These are phyloP conservation scores for Limnothrissa miodon DNA, from an alignment of 2,113 vertebrate genomes.

Conservation along the genomic window DNA sequence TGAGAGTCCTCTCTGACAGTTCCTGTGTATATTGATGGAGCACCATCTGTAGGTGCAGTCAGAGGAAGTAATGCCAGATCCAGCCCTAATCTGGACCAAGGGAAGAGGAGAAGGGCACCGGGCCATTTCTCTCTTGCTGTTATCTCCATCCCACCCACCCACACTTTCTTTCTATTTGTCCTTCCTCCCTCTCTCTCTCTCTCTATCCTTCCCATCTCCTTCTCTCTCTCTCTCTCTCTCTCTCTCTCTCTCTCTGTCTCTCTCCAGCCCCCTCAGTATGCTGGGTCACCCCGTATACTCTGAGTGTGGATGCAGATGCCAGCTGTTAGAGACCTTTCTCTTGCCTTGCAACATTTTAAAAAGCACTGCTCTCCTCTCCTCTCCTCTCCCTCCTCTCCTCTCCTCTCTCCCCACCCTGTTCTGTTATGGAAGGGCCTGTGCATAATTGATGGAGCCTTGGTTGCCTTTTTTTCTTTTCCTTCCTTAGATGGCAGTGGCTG, in stretches of 20 bases:
- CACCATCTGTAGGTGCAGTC: not conserved
- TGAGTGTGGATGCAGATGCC: too few relatives aligned
- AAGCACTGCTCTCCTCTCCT: conserved; percentile 8
- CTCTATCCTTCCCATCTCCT: too few relatives aligned
- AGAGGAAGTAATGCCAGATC: not conserved
- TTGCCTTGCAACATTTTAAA: conserved; percentile 24
- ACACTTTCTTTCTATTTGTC: too few relatives aligned
- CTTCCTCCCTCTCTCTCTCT: too few relatives aligned
- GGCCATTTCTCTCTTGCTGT: too few relatives aligned
- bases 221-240: not conserved
- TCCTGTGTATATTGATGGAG: not conserved
- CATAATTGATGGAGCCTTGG: conserved; percentile 43
- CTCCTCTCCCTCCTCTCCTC: too few relatives aligned
- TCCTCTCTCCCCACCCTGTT: not conserved
- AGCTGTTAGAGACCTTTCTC: not conserved
- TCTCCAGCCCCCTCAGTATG: conserved; percentile 23
- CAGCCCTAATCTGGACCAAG: too few relatives aligned
- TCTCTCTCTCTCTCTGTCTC: not conserved
- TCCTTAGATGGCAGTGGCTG: not conserved
- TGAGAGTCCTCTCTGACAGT: not conserved
- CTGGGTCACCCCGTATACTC: not conserved
- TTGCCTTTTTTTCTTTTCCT: not conserved
- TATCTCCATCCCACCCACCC: too few relatives aligned
- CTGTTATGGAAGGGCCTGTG: conserved; percentile 22
- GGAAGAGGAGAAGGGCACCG: too few relatives aligned